These are phyloP conservation scores for Toxostoma redivivum DNA, from an alignment of 2,113 vertebrate species.

Conservation along the genomic window DNA sequence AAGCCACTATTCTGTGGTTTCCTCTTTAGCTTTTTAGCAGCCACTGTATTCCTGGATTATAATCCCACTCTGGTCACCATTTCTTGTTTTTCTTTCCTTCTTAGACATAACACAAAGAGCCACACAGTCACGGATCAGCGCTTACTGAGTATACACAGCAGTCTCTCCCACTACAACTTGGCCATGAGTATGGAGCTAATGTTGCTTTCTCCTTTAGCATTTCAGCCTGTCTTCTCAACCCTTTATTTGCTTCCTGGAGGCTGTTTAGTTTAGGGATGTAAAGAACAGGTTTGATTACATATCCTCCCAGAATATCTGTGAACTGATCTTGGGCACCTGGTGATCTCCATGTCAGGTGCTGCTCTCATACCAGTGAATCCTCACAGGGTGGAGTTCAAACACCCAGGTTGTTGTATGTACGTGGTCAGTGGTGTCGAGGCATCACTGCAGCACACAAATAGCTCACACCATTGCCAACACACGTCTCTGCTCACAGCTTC, in stretches of 20 bases:
- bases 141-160: not conserved
- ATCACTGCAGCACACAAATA: not conserved
- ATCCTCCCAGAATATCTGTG: not conserved
- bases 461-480: not conserved
- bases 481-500: not conserved
- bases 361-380: not conserved
- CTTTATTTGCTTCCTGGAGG: not conserved
- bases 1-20: slow-evolving; percentile 8
- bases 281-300: not conserved
- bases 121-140: not conserved
- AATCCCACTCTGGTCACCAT: not conserved
- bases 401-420: not conserved
- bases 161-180: slow-evolving; percentile 10
- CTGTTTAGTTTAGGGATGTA: not conserved
- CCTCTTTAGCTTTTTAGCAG: not conserved
- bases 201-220: not conserved
- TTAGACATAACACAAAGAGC: not conserved
- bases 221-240: not conserved
- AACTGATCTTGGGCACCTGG: not conserved
- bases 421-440: not conserved
- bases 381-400: not conserved
- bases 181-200: not conserved
- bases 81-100: slow-evolving; percentile 41
- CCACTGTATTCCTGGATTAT: slow-evolving; percentile 32
- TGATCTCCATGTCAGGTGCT: not conserved